These are phyloP conservation scores for Drosophila anomalata DNA, from an alignment of 2,888 invertebrate genomes.

Conservation along the genomic window DNA sequence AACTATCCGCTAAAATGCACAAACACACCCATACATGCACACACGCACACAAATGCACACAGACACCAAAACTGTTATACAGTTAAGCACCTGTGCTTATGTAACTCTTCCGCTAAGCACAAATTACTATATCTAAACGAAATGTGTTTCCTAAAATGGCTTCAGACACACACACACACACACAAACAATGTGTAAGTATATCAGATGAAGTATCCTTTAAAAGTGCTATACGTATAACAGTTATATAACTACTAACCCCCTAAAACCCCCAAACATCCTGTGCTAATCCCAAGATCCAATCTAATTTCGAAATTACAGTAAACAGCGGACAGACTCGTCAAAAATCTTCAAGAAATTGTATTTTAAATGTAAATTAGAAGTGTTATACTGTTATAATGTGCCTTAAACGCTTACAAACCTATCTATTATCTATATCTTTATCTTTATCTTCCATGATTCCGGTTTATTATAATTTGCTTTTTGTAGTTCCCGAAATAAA, in stretches of 20 bases:
- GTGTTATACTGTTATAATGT: slow-evolving; percentile 32
- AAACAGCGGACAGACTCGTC: slow-evolving; percentile 8
- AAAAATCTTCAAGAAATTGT: slow-evolving; percentile 33
- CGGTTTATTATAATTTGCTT: slow-evolving; percentile 24
- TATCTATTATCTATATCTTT: neutral
- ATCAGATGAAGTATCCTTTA: slow-evolving; percentile 14
- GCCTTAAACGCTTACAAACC: slow-evolving; percentile 19
- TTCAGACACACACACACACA: slow-evolving; percentile 22
- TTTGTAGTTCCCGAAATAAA: slow-evolving; percentile 33
- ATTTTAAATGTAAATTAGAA: slow-evolving; percentile 20
- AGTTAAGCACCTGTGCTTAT: slow-evolving; percentile 45
- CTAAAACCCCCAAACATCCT: slow-evolving; percentile 10
- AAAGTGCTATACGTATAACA: neutral
- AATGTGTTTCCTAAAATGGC: slow-evolving; percentile 22
- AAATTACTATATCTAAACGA: slow-evolving; percentile 21
- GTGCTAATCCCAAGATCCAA: slow-evolving; percentile 24
- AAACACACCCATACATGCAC: slow-evolving; percentile 29
- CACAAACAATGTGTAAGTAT: slow-evolving; percentile 46
- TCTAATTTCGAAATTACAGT: neutral
- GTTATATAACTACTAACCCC: neutral
- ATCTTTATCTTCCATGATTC: slow-evolving; percentile 6
- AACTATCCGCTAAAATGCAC: slow-evolving; percentile 39
- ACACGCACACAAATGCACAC: slow-evolving; percentile 21
- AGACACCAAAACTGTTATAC: slow-evolving; percentile 32
- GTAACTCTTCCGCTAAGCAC: slow-evolving; percentile 20